Conservation (phyloP, 2,888 invertebrate species). For the Andrena chrysosceles region DNA sequence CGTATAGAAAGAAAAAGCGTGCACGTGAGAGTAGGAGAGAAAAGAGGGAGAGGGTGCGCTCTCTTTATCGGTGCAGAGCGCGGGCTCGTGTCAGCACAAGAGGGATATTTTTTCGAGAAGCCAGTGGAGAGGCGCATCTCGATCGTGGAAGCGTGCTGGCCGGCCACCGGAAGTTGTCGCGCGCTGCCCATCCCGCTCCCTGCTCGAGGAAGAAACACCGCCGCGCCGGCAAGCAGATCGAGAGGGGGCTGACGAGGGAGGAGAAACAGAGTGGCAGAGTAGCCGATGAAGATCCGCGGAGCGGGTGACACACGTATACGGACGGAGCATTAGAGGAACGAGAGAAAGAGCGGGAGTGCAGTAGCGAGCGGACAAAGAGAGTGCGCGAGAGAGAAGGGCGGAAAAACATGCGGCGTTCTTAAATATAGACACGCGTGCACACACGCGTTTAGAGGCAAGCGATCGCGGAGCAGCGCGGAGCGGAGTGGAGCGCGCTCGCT, state of each 20-base stretch:
- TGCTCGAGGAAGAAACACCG: slow-evolving; percentile 2
- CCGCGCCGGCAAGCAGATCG: background rate
- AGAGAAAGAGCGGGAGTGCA: background rate
- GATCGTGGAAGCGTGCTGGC: slow-evolving; percentile 63
- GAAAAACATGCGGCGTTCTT: slow-evolving; percentile 59
- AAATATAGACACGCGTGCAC: slow-evolving; percentile 66
- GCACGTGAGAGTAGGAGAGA: background rate
- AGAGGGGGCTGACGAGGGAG: background rate
- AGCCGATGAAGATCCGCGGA: slow-evolving; percentile 7
- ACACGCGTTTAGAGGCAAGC: slow-evolving; percentile 22
- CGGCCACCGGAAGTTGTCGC: slow-evolving; percentile 72
- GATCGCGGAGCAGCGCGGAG: slow-evolving; percentile 10
- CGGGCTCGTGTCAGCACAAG: slow-evolving; percentile 29
- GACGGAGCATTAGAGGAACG: slow-evolving; percentile 10
- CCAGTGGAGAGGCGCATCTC: slow-evolving; percentile 59
- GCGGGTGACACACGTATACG: slow-evolving; percentile 7
- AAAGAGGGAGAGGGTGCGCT: background rate
- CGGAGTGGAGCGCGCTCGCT: background rate
- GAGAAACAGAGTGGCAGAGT: slow-evolving; percentile 9
- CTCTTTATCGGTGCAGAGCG: slow-evolving; percentile 25
- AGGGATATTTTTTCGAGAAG: slow-evolving; percentile 67
- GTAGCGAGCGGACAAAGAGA: background rate
- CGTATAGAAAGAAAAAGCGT: slow-evolving; percentile 11
- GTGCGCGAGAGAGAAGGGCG: slow-evolving; percentile 5
- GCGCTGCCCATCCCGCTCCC: slow-evolving; percentile 39